Base-by-base conservation (phyloP, 1,140 invertebrate species). In the Pachyrhynchus sulphureomaculatus region DNA sequence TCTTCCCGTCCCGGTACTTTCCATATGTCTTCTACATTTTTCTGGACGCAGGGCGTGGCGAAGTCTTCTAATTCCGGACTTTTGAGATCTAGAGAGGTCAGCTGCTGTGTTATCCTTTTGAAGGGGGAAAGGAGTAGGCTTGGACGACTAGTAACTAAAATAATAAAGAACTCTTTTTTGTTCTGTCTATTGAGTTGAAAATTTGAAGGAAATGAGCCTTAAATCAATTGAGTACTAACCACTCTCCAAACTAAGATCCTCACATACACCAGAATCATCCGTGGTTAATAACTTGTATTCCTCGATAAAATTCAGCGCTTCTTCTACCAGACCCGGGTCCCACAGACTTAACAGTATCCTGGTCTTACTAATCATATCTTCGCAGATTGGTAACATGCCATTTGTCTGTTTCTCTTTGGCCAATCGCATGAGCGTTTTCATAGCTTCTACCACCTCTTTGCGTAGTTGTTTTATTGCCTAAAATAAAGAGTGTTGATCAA, bases 301-400 rank as follows among this genome's bases (percentile, higher is more conserved):
- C 70, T 93, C 91, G 26, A 94, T 83, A 69, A 91, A 91, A 10
- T 83, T 84, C 37, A 93, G 80, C 0, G 90, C 90, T 73, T 94
- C 91, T 73, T 94, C 92, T 0, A 94, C 88, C 17, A 93, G 78
- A 9, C 84, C 84, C 0, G 90, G 86, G 73, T 93, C 90, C 88
- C 91, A 93, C 1, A 93, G 80, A 51, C 86, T 88, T 6, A 93
- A 75, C 26, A 95, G 78, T 21, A 88, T 88, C 59, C 87, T 82
- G 0, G 89, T 91, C 80, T 90, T 89, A 10, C 82, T 82, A 36
- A 90, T 85, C 81, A 91, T 90, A 65, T 89, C 86, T 66, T 90
- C 88, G 68, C 89, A 89, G 57, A 91, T 83, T 0, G 86, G 84
- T 59, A 90, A 75, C 87, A 92, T 89, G 13, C 87, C 88, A 42